Evolutionary conservation across 2,797 vertebrate species (phyloP).

Genomic region (Spinus pinus): DNA sequence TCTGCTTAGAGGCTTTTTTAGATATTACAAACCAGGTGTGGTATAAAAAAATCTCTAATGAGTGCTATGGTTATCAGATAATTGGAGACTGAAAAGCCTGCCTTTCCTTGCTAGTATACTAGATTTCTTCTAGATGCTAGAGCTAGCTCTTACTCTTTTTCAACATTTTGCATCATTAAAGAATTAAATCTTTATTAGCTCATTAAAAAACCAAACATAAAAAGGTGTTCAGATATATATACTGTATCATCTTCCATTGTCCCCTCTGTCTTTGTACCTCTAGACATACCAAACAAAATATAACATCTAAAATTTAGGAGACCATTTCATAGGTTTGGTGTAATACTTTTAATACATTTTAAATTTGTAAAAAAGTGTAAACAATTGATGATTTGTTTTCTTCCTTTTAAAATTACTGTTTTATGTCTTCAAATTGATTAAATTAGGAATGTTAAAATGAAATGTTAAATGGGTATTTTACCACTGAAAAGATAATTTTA

Average conservation of each 20-base stretch:
- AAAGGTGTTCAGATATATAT: not conserved
- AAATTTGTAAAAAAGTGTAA: not conserved
- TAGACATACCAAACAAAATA: not conserved
- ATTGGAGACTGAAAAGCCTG: not conserved
- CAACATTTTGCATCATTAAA: not conserved
- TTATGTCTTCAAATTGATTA: not conserved
- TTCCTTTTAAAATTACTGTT: not conserved
- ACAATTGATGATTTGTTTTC: not conserved
- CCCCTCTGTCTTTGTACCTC: not conserved
- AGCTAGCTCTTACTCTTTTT: not conserved
- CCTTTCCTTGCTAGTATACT: not conserved
- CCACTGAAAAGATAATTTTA: not conserved
- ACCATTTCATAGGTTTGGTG: rapidly evolving
- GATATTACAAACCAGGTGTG: not conserved
- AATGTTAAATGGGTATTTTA: not conserved
- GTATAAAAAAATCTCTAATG: not conserved
- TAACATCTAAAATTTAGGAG: not conserved
- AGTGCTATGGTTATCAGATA: not conserved
- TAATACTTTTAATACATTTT: not conserved
- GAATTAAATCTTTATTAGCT: not conserved
- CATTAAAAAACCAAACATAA: not conserved
- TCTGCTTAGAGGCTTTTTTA: not conserved
- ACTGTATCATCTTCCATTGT: not conserved
- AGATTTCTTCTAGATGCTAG: not conserved
- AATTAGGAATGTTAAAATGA: not conserved